These are phyloP conservation scores for Pangasius krempfi DNA, from an alignment of 2,797 vertebrate species.

Conservation along the genomic window DNA sequence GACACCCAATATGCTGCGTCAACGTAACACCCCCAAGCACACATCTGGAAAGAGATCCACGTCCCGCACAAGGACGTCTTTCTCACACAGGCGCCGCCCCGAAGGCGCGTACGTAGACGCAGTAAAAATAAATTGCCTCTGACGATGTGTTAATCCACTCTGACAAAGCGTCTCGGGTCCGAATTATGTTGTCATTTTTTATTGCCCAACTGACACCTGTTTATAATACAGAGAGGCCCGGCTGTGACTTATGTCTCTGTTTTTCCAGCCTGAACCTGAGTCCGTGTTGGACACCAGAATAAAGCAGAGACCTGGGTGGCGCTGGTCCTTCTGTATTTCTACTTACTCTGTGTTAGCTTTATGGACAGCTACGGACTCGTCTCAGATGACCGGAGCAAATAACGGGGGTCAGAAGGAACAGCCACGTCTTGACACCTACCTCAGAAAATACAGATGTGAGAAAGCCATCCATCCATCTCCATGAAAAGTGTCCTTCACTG, in stretches of 20 bases:
- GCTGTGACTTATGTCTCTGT: slow-evolving; percentile 73
- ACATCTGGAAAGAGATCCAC: slow-evolving; percentile 18
- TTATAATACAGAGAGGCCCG: slow-evolving; percentile 73
- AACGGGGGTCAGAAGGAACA: not conserved
- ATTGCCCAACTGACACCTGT: slow-evolving; percentile 77
- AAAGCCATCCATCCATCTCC: not conserved
- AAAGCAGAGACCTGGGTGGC: slow-evolving; percentile 46
- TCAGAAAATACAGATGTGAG: not conserved
- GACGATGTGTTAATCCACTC: slow-evolving; percentile 76
- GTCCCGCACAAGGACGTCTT: slow-evolving; percentile 44
- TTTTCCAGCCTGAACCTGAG: slow-evolving; percentile 63
- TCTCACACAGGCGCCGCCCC: slow-evolving; percentile 60
- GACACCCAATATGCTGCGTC: not conserved
- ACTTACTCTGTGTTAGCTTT: not conserved
- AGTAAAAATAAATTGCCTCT: slow-evolving; percentile 74
- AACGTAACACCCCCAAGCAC: not conserved
- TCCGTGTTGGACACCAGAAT: slow-evolving; percentile 55
- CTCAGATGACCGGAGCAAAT: not conserved
- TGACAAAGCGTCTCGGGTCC: slow-evolving; percentile 70
- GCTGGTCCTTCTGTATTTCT: slow-evolving; percentile 44
- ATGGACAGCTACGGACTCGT: not conserved
- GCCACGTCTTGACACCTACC: no score
- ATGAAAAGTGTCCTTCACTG: not conserved
- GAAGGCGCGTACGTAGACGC: slow-evolving; percentile 63
- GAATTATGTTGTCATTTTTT: slow-evolving; percentile 81